Percentiles rank a stretch among this genome's conserved stretches.
Conservation (phyloP, 1,140 invertebrate genomes). For the Papilio glaucus region DNA sequence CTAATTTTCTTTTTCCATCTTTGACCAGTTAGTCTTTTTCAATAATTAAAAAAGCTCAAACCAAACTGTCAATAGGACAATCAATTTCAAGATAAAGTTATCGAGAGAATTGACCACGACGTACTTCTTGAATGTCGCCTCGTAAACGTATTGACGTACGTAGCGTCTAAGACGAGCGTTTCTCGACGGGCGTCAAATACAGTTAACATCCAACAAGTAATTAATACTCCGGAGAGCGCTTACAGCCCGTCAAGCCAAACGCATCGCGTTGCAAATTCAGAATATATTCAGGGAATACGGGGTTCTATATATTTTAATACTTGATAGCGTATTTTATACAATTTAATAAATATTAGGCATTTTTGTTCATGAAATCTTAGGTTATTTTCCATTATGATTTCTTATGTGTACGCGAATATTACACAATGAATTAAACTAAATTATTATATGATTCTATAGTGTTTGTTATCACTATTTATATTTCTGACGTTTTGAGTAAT, state of each 20-base stretch:
- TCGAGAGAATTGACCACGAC: not conserved
- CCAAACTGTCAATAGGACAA: not conserved
- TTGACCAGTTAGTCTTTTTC: too few species aligned
- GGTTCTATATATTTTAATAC: not conserved
- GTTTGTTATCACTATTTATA: too few species aligned
- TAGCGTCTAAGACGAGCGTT: not conserved
- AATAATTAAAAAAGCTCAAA: not conserved
- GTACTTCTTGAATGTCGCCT: not conserved
- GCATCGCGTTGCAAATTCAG: conserved; percentile 10
- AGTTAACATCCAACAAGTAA: conserved; percentile 14
- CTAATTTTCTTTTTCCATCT: too few species aligned
- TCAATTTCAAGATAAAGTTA: not conserved
- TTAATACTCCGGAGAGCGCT: conserved; percentile 14
- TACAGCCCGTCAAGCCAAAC: conserved; percentile 15
- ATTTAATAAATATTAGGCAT: not conserved
- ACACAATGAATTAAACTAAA: too few species aligned
- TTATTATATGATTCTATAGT: too few species aligned
- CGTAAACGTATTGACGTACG: not conserved
- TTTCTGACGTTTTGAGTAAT: too few species aligned
- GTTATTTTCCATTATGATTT: not conserved
- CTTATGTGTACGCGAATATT: too few species aligned
- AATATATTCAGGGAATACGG: not conserved
- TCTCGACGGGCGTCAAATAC: conserved; percentile 5
- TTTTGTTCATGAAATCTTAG: not conserved
- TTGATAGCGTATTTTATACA: not conserved